Evolutionary conservation across 2,797 vertebrate species (phyloP).

Genomic region (Phrynocephalus vlangalii): DNA sequence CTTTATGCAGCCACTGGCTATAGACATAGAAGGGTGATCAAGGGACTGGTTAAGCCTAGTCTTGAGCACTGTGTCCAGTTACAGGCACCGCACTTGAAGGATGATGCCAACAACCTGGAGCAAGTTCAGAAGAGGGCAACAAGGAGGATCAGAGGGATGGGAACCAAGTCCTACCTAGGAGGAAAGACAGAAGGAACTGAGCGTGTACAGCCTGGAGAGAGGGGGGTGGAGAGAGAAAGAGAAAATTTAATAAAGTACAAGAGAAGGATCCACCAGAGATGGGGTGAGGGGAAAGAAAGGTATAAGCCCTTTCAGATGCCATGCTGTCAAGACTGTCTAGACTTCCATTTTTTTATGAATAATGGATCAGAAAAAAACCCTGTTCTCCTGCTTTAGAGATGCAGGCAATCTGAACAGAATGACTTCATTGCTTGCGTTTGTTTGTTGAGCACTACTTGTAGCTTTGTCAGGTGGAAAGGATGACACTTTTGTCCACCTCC

Average conservation of each 20-base stretch:
- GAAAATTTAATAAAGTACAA: conserved; percentile 30
- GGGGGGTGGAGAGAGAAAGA: too few species aligned
- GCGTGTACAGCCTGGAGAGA: too few species aligned
- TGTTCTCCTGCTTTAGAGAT: not conserved
- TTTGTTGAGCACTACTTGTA: not conserved
- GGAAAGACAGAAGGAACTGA: too few species aligned
- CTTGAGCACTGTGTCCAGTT: too few species aligned
- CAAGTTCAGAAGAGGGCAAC: too few species aligned
- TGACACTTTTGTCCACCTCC: not conserved
- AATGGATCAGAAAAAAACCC: not conserved
- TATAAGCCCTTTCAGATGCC: not conserved
- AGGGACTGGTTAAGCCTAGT: too few species aligned
- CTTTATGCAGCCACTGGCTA: too few species aligned
- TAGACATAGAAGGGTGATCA: too few species aligned
- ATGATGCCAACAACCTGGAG: too few species aligned
- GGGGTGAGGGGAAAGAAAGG: not conserved
- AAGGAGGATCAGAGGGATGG: too few species aligned
- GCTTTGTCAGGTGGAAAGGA: not conserved
- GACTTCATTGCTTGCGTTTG: not conserved
- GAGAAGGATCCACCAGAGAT: not conserved
- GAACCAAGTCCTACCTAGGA: too few species aligned
- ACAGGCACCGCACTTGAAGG: too few species aligned
- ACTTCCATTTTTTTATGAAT: not conserved
- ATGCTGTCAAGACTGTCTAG: not conserved
- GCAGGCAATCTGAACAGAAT: conserved; percentile 2